Evolutionary conservation across 2,113 vertebrate species (phyloP).

Genomic region (Sylvia atricapilla): DNA sequence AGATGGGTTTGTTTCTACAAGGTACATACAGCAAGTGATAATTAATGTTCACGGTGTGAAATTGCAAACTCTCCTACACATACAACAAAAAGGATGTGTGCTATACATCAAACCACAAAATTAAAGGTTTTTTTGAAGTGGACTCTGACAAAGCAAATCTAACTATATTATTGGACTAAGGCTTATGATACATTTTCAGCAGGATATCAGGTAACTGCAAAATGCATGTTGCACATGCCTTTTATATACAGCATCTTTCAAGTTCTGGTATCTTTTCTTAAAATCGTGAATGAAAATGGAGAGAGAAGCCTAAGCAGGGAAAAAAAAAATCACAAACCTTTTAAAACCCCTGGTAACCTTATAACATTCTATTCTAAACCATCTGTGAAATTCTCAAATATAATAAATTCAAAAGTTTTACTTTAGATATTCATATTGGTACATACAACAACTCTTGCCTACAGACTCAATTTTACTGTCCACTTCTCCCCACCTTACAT

Average conservation of each 20-base stretch:
- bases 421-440: background rate
- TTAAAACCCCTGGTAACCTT: background rate
- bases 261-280: background rate
- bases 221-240: background rate
- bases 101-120: background rate
- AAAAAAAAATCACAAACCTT: background rate
- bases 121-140: background rate
- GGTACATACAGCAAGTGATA: background rate
- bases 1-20: background rate
- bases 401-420: background rate
- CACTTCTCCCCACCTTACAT: background rate
- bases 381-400: background rate
- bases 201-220: background rate
- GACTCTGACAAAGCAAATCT: background rate
- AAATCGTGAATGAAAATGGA: background rate
- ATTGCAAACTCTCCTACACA: background rate
- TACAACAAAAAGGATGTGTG: background rate
- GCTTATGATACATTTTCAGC: background rate
- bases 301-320: background rate
- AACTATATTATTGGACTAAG: background rate
- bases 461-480: conserved; percentile 14
- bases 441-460: background rate
- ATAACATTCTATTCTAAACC: background rate
- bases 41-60: background rate
- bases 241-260: background rate